Base-by-base conservation (phyloP, 2,113 vertebrate species). In the Australoheros scitulus region DNA sequence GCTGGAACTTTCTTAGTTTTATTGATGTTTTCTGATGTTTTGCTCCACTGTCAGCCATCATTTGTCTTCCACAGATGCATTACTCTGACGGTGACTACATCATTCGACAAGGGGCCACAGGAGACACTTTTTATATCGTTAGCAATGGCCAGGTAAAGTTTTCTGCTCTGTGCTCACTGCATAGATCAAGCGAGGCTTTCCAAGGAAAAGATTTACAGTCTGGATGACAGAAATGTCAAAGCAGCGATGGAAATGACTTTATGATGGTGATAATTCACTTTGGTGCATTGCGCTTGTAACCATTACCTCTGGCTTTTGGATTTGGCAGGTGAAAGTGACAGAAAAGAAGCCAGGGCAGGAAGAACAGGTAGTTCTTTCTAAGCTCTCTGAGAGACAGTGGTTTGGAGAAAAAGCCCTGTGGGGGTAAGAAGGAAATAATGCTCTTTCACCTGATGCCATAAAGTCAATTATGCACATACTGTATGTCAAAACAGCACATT, bases 81-180 rank as follows among this genome's bases (percentile, higher is more conserved):
- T 96, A 95, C 84, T 50, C 70, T 15, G 94, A 95, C 11, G 94
- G 94, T 17, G 94, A 96, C 60, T 95, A 92, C 89, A 90, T 96
- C 56, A 88, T 95, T 79, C 88, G 86, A 76, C 94, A 96, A 57
- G 96, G 95, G 6, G 83, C 89, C 79, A 88, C 90, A 10, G 95
- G 92, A 81, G 94, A 96, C 86, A 94, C 88, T 26, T 93, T 96
- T 91, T 96, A 95, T 90, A 92, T 96, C 91, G 92, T 96, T 77
- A 95, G 87, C 79, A 93, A 94, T 84, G 96, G 96, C 79, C 95
- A 95, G 95, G 96, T 96, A 86, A 91, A 90, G 81, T 18, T 63
- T 6, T 63, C 77, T 72, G 78, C 70, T 78, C 63, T 70, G 80
- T 81, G 32, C 20, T 32, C 74, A 50, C 55, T 32, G 58, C 32